Evolutionary conservation across 1,140 invertebrate species (phyloP).

Genomic region (Drosophila triauraria): DNA sequence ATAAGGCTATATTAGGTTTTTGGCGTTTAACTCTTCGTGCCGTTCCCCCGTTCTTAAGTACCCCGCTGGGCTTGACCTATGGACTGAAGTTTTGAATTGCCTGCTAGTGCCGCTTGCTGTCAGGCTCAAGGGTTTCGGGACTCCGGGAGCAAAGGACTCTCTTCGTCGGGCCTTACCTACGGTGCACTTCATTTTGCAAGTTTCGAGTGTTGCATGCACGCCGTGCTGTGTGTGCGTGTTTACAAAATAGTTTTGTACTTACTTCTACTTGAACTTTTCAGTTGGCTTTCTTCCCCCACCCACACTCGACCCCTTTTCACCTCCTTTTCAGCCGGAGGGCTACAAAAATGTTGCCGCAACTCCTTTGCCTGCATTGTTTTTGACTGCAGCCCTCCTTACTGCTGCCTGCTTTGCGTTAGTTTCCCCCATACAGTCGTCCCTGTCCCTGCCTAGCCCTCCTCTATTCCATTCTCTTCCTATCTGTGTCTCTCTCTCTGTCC

Average conservation of each 20-base stretch:
- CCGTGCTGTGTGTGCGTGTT: slow-evolving; percentile 56
- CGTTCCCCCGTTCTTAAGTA: neutral
- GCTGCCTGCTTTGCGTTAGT: slow-evolving; percentile 53
- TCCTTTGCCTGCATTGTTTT: slow-evolving; percentile 81
- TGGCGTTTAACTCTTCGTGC: slow-evolving; percentile 2
- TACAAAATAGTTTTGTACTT: slow-evolving; percentile 82
- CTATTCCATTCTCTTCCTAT: neutral
- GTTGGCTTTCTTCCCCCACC: slow-evolving; percentile 56
- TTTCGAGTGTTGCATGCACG: slow-evolving; percentile 68
- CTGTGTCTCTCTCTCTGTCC: slow-evolving; percentile 9
- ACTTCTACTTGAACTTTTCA: slow-evolving; percentile 80
- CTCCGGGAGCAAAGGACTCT: slow-evolving; percentile 28
- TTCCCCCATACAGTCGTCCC: slow-evolving; percentile 26
- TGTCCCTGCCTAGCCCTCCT: slow-evolving; percentile 8
- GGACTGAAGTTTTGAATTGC: slow-evolving; percentile 70
- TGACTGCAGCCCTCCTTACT: slow-evolving; percentile 57
- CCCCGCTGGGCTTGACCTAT: slow-evolving; percentile 17
- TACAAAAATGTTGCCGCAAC: slow-evolving; percentile 69
- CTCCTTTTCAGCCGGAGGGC: slow-evolving; percentile 26
- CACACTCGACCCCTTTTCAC: neutral
- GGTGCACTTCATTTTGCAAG: slow-evolving; percentile 75
- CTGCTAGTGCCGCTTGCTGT: slow-evolving; percentile 67
- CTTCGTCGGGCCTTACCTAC: slow-evolving; percentile 59
- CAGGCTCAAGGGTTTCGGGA: slow-evolving; percentile 52
- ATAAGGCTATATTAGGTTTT: neutral